Base-by-base conservation (phyloP, 2,888 invertebrate genomes). In the Trichogramma evanescens region DNA sequence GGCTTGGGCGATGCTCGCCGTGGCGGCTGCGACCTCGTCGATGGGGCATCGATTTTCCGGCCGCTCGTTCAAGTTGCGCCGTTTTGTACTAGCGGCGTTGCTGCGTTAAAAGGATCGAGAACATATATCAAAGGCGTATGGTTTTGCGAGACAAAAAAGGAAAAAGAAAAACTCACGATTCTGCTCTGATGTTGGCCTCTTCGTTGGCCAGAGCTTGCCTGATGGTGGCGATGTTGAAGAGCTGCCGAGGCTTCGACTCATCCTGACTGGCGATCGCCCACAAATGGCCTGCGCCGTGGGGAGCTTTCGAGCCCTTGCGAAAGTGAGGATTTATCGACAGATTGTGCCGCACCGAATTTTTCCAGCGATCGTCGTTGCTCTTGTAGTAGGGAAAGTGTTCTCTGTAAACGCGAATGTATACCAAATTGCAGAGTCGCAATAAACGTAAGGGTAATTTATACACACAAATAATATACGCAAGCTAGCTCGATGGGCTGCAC, bases 291-390 rank as follows among this genome's bases (percentile, higher is more conserved):
- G 92, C 92, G 3, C 93, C 93, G 69, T 92, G 91, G 0, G 90
- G 84, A 0, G 93, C 91, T 69, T 93, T 88, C 9, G 87, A 87
- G 0, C 93, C 93, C 78, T 94, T 93, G 49, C 88, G 84, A 76
- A 94, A 94, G 78, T 93, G 93, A 0, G 93, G 93, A 79, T 93
- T 94, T 73, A 94, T 94, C 44, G 93, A 93, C 10, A 94, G 80
- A 77, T 94, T 94, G 78, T 93, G 93, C 66, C 93, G 82, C 1
- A 94, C 93, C 0, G 93, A 93, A 74, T 94, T 94, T 79, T 94
- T 94, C 93, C 93, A 93, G 70, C 93, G 86, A 74, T 93, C 93
- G 70, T 94, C 93, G 72, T 91, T 89, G 48, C 90, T 89, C 75
- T 91, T 91, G 81, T 91, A 94, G 76, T 86, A 93, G 0, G 93